phyloP scores from a whole-genome alignment of 2,888 invertebrate species.

The Coelopa pilipes region DNA sequence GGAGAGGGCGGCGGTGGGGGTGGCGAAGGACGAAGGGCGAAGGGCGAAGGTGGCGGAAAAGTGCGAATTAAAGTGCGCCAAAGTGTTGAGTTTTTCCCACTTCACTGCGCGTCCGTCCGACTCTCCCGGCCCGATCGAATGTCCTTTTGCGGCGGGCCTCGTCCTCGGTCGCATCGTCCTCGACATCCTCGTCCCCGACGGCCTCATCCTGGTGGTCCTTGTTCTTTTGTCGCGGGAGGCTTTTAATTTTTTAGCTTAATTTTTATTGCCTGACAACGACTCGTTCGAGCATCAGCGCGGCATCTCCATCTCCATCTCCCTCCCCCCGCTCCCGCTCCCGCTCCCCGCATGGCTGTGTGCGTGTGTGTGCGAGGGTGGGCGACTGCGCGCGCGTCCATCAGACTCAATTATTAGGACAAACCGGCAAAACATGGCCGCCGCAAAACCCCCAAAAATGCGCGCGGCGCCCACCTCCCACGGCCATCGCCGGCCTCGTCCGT shows the following conservation, averaged over 20 bases:
- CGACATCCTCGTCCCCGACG: too few relatives aligned
- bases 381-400: slow-evolving; percentile 35
- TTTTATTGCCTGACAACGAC: slow-evolving; percentile 43
- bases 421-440: slow-evolving; percentile 45
- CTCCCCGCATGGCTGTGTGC: not conserved
- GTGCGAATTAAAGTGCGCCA: slow-evolving; percentile 37
- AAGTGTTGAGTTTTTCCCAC: slow-evolving; percentile 22
- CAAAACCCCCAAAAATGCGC: slow-evolving; percentile 37
- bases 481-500: not conserved
- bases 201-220: not conserved
- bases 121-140: too few relatives aligned
- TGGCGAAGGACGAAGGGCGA: not conserved
- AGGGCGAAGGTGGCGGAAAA: slow-evolving; percentile 34
- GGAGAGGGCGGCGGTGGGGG: too few relatives aligned
- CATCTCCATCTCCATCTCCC: not conserved
- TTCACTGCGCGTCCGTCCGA: not conserved
- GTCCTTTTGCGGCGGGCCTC: not conserved
- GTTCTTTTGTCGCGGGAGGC: slow-evolving; percentile 10
- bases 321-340: not conserved
- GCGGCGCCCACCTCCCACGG: not conserved
- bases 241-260: slow-evolving; percentile 42
- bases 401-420: slow-evolving; percentile 51
- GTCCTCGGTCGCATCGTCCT: not conserved
- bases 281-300: slow-evolving; percentile 33
- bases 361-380: slow-evolving; percentile 13